A percentile compares a stretch with the other conserved stretches of the same genome.
These are phyloP conservation scores for Nyctibius bracteatus DNA, from an alignment of 2,113 vertebrate species.

Conservation along the genomic window DNA sequence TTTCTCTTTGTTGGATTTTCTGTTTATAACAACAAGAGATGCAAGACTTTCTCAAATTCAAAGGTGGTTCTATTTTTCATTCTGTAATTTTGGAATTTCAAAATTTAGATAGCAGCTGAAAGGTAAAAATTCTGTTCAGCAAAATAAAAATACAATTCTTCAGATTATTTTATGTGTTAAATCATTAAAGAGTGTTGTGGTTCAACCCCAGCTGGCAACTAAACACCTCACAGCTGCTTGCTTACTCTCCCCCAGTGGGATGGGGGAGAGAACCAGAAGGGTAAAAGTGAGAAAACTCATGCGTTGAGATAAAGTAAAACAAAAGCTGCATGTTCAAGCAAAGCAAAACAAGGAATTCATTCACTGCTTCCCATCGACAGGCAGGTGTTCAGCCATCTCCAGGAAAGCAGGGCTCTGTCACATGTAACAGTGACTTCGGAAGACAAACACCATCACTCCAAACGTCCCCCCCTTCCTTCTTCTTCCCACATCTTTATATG, in stretches of 20 bases:
- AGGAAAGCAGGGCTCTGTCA: neutral
- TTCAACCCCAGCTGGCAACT: neutral
- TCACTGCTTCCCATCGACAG: neutral
- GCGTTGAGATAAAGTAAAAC: neutral
- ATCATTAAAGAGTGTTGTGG: neutral
- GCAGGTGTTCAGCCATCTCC: neutral
- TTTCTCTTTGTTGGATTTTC: neutral
- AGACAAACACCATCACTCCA: neutral
- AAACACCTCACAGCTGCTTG: fast-evolving
- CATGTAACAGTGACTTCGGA: fast-evolving
- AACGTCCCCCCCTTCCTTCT: neutral
- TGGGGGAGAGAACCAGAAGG: neutral
- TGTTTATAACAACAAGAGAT: neutral
- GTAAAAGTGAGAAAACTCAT: neutral
- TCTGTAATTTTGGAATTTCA: neutral
- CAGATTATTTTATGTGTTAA: neutral
- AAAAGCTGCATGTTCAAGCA: fast-evolving
- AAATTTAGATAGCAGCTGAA: neutral
- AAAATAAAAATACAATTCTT: neutral
- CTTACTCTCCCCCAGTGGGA: fast-evolving
- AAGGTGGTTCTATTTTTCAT: neutral
- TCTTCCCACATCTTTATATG: neutral
- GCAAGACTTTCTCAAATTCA: neutral
- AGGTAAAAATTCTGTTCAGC: neutral
- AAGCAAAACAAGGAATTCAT: neutral